Evolutionary conservation across 1,140 invertebrate genomes (phyloP).

Genomic region (Drosophila littoralis): DNA sequence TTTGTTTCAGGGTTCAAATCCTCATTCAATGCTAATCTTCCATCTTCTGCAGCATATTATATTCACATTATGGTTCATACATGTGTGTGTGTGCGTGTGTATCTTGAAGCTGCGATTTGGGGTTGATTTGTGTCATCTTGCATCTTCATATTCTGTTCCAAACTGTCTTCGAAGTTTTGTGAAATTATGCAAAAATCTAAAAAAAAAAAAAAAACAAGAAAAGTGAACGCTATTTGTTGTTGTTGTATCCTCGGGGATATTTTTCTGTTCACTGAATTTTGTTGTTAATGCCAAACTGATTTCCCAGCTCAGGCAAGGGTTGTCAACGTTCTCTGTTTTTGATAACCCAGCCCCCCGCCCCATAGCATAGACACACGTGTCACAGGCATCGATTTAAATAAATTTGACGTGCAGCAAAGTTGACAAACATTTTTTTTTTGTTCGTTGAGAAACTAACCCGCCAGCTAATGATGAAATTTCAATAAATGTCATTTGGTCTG

Average conservation of each 20-base stretch:
- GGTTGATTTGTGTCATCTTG: constrained; percentile 60
- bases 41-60: constrained; percentile 55
- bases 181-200: constrained; percentile 72
- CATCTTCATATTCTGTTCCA: constrained; percentile 8
- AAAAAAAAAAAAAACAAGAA: constrained; percentile 5
- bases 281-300: constrained; percentile 70
- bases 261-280: constrained; percentile 77
- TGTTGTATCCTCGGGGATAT: constrained; percentile 70
- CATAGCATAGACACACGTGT: constrained; percentile 52
- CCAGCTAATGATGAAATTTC: constrained; percentile 78
- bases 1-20: too few relatives aligned
- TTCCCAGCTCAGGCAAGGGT: constrained; percentile 59
- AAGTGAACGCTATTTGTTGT: constrained; percentile 23
- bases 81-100: constrained; percentile 4
- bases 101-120: constrained; percentile 52
- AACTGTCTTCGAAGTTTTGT: constrained; percentile 56
- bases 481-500: constrained; percentile 81
- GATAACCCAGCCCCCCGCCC: constrained; percentile 6
- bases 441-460: constrained; percentile 1
- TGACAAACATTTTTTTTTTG: constrained; percentile 53
- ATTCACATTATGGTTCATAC: constrained; percentile 55
- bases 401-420: constrained; percentile 66
- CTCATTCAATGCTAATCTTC: not conserved
- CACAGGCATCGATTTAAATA: constrained; percentile 71
- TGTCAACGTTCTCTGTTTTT: constrained; percentile 29